Percentiles rank a stretch among this genome's conserved stretches.
These are phyloP conservation scores for Lycophotia porphyrea DNA, from an alignment of 2,888 invertebrate genomes.

Conservation along the genomic window DNA sequence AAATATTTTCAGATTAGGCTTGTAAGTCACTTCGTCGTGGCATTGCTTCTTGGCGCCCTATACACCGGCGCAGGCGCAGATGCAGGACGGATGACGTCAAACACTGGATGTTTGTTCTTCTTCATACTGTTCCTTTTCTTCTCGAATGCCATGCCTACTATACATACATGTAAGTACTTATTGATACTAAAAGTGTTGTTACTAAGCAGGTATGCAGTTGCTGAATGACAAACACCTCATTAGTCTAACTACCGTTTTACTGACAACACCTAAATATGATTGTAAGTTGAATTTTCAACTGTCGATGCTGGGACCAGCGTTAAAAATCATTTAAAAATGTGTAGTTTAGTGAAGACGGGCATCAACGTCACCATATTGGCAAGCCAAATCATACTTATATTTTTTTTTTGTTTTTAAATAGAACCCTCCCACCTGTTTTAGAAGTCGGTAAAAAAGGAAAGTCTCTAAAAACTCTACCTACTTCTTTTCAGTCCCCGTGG, in stretches of 20 bases:
- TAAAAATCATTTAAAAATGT: neutral
- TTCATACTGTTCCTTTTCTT: constrained; percentile 91
- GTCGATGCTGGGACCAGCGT: neutral
- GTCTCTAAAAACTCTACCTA: neutral
- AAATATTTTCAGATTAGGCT: constrained; percentile 84
- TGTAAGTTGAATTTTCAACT: neutral
- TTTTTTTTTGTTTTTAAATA: too few species aligned
- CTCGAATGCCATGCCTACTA: constrained; percentile 91
- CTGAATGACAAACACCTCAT: neutral
- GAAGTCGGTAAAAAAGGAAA: neutral
- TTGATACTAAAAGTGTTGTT: neutral
- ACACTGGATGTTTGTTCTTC: constrained; percentile 91
- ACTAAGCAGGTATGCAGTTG: neutral
- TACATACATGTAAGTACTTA: constrained; percentile 90
- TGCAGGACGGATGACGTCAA: constrained; percentile 88
- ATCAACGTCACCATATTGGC: neutral
- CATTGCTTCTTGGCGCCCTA: constrained; percentile 89
- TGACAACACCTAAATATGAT: neutral
- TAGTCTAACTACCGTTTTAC: neutral
- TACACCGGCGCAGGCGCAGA: constrained; percentile 91
- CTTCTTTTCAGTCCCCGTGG: constrained; percentile 91
- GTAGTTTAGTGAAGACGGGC: neutral
- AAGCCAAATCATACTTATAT: neutral
- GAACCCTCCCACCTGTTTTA: too few species aligned
- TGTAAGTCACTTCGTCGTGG: constrained; percentile 88